Evolutionary conservation across 2,113 vertebrate genomes (phyloP).

Genomic region (Paratilapia polleni): DNA sequence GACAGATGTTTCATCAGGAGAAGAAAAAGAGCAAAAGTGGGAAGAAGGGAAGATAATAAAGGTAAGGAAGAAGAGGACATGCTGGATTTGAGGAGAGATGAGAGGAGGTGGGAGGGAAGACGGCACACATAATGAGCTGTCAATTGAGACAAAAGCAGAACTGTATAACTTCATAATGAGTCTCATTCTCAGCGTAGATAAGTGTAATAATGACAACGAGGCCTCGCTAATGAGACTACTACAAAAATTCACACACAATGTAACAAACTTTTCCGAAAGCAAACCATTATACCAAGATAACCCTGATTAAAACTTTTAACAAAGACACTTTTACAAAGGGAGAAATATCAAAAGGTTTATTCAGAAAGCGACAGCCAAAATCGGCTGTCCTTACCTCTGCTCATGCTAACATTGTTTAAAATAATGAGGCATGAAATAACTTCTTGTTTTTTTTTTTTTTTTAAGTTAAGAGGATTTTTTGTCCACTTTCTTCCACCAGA

Average conservation of each 20-base stretch:
- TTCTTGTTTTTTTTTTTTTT: too few species aligned
- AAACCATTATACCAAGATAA: conserved; percentile 29
- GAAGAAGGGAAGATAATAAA: background rate
- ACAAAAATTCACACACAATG: conserved; percentile 14
- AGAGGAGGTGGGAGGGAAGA: conserved; percentile 39
- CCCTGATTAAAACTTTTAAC: conserved; percentile 39
- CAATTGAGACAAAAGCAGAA: conserved; percentile 60
- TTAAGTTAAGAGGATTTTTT: background rate
- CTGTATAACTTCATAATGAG: conserved; percentile 62
- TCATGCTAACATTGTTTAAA: conserved; percentile 16
- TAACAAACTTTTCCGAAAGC: conserved; percentile 9
- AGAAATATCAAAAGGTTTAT: conserved; percentile 18
- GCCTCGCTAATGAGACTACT: conserved; percentile 33
- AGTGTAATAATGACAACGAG: conserved; percentile 38
- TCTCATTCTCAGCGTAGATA: conserved; percentile 32
- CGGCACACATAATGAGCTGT: conserved; percentile 53
- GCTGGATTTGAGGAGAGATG: background rate
- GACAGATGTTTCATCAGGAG: conserved; percentile 11
- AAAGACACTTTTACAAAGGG: background rate
- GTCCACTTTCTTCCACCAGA: background rate
- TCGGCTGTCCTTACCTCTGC: background rate
- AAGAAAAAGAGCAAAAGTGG: background rate
- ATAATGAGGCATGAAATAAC: conserved; percentile 16
- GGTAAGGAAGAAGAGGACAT: background rate
- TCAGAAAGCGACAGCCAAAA: conserved; percentile 18